Evolutionary conservation across 2,888 invertebrate genomes (phyloP), one percentile per base, ranked within the genome.

Genomic region (Chrysomela aeneicollis): DNA sequence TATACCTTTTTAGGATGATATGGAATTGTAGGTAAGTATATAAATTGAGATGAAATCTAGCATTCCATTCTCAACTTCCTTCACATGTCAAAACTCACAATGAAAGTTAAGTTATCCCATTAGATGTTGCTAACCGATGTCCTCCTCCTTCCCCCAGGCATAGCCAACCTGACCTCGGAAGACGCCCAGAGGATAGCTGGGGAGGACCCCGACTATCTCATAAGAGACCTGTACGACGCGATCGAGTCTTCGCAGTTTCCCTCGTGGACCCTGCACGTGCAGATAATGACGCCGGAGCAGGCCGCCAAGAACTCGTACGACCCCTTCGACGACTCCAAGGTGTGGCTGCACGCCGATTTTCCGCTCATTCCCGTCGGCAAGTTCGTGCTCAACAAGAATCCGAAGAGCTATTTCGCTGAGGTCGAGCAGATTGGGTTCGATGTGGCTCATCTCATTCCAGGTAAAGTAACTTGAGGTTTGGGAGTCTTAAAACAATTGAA

Each of bases 281-380:
- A 95, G 84, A 89, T 82, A 8, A 97, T 98, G 97, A 94, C 95
- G 0, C 89, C 88, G 77, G 90, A 91, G 64, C 90, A 98, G 82
- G 95, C 94, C 0, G 91, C 92, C 74, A 89, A 84, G 37, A 89
- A 86, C 79, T 86, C 87, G 71, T 95, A 90, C 82, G 95, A 97
- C 86, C 96, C 97, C 18, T 97, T 98, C 81, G 97, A 98, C 81
- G 82, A 95, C 63, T 96, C 97, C 0, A 97, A 97, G 86, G 85
- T 95, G 5, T 97, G 97, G 97, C 88, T 95, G 0, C 95, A 97
- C 70, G 84, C 85, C 12, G 93, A 96, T 2, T 97, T 85, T 82
- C 97, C 97, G 1, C 84, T 97, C 68, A 92, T 95, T 68, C 92
- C 90, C 1, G 95, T 97, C 0, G 97, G 97, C 1, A 91, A 90